Evolutionary conservation across 2,888 invertebrate genomes (phyloP).

Genomic region (Eristalis arbustorum): DNA sequence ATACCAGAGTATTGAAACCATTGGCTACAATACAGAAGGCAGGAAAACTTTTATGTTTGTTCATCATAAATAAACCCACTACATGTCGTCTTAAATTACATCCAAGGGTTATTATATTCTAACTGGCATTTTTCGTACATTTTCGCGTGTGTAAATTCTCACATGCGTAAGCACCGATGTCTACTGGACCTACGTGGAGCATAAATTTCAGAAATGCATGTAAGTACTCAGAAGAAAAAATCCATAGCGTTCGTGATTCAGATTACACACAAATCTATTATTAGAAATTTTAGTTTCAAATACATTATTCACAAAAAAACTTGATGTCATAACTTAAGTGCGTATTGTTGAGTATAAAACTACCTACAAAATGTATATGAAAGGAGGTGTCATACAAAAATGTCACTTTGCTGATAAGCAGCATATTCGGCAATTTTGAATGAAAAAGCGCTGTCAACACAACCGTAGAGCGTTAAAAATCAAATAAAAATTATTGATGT

Average conservation of each 20-base stretch:
- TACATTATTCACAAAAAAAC: neutral
- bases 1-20: too few species aligned
- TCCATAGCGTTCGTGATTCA: neutral
- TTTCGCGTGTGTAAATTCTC: too few species aligned
- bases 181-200: too few species aligned
- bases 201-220: too few species aligned
- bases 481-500: slow-evolving; percentile 59
- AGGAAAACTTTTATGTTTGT: too few species aligned
- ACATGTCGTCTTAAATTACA: too few species aligned
- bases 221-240: neutral
- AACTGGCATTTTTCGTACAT: too few species aligned
- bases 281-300: neutral
- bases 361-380: slow-evolving; percentile 26
- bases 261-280: neutral
- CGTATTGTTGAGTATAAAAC: slow-evolving; percentile 33
- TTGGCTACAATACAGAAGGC: too few species aligned
- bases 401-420: slow-evolving; percentile 30
- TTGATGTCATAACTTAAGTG: slow-evolving; percentile 25
- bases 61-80: too few species aligned
- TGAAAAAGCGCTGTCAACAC: slow-evolving; percentile 38
- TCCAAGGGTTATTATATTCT: too few species aligned
- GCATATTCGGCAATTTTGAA: slow-evolving; percentile 44
- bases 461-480: slow-evolving; percentile 42
- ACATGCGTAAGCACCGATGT: too few species aligned
- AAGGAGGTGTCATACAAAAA: slow-evolving; percentile 34